Evolutionary conservation across 2,113 vertebrate species (phyloP), one percentile per base, ranked within the genome.

Genomic region (Speoplatyrhinus poulsoni): DNA sequence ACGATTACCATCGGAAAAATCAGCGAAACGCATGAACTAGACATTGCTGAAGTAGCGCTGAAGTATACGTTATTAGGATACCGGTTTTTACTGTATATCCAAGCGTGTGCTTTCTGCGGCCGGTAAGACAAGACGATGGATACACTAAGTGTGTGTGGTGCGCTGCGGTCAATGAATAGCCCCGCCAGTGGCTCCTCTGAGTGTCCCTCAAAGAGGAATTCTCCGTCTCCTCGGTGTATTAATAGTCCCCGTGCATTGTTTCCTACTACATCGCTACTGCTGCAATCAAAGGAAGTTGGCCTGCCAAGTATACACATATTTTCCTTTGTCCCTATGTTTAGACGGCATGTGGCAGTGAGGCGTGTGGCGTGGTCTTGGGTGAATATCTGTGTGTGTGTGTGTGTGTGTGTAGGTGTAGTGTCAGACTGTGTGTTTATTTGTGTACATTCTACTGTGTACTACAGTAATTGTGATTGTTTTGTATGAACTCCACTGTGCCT

Each of bases 321-420:
- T 92, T 92, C 90, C 90, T 92, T 92, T 92, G 90, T 91, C 89
- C 67, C 88, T 92, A 91, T 85, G 87, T 92, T 91, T 91, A 90
- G 91, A 82, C 62, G 81, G 70, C 88, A 85, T 85, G 86, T 74
- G 84, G 82, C 84, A 89, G 80, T 85, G 60, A 73, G 71, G 78
- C 83, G 67, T 82, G 75, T 76, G 72, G 47, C 52, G 33, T 71
- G 60, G 48, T 12, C 60, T 11, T 77, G 72, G 52, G 53, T 67
- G 48, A 12, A 56, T 54, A 33, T 62, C 19, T 48, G 33, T 60
- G 47, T 67, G 72, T 69, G 32, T 59, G 50, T 65, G 58, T 70
- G 56, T 69, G 60, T n/a, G 8, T 17, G 69, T 57, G 36, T 66
- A 54, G 66, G 65, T 85, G 76, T 85, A 79, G 76, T 79, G 75